Evolutionary conservation across 2,113 vertebrate genomes (phyloP).

Genomic region (Rissa tridactyla): DNA sequence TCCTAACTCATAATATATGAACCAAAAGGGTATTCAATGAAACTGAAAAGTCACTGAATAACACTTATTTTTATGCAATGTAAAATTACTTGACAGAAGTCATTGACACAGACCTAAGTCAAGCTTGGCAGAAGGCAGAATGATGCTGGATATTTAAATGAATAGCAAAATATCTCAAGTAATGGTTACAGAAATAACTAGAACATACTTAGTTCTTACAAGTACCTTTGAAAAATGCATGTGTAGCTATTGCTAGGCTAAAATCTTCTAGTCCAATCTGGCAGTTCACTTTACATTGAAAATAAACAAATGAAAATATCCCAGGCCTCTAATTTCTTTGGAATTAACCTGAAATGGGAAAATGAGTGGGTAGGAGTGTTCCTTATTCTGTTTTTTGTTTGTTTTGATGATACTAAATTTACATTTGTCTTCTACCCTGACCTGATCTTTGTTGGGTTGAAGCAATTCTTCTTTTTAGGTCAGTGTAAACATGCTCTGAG

Average conservation of each 20-base stretch:
- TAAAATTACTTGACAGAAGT: background rate
- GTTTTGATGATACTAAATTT: conserved; percentile 52
- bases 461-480: conserved; percentile 49
- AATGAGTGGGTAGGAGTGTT: background rate
- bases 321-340: background rate
- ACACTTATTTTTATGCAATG: background rate
- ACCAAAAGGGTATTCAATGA: background rate
- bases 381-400: conserved; percentile 4
- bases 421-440: conserved; percentile 41
- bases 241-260: background rate
- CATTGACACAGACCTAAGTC: background rate
- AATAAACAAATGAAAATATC: conserved; percentile 30
- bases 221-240: background rate
- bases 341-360: conserved; percentile 13
- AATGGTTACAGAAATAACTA: background rate
- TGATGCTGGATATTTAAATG: background rate
- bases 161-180: background rate
- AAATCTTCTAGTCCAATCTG: background rate
- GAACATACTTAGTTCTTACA: background rate
- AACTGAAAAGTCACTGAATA: background rate
- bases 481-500: conserved; percentile 31
- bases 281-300: conserved; percentile 4
- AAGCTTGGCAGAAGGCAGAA: background rate
- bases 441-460: conserved; percentile 44
- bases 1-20: background rate